Conservation (phyloP, 1,140 invertebrate genomes). For the Hestina assimilis region DNA sequence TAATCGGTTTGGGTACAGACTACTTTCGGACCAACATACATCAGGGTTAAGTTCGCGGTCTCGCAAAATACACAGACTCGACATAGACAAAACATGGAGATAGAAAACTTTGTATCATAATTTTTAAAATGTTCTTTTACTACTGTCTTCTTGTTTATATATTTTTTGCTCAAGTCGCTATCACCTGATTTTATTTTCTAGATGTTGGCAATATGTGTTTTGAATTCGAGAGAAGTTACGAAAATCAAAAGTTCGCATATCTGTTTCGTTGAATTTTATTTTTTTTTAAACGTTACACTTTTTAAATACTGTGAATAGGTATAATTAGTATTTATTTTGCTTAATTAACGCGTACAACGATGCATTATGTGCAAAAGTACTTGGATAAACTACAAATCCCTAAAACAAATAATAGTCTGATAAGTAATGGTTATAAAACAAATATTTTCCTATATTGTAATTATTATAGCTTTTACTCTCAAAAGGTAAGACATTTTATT, state of each 20-base stretch:
- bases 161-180: conserved; percentile 27
- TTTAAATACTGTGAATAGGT: neutral
- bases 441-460: conserved; percentile 83
- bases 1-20: no score
- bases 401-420: conserved; percentile 46
- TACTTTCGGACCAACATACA: no score
- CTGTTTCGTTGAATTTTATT: conserved; percentile 5
- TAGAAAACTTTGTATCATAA: no score
- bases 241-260: conserved; percentile 25
- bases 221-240: conserved; percentile 28
- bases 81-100: no score
- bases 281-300: neutral
- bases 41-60: no score
- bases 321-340: neutral
- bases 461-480: conserved; percentile 86
- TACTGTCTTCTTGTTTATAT: no score
- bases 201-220: conserved; percentile 54
- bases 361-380: conserved; percentile 72
- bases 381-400: conserved; percentile 60
- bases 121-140: no score
- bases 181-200: conserved; percentile 63
- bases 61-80: no score
- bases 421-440: conserved; percentile 52
- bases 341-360: conserved; percentile 22
- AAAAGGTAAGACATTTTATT: conserved; percentile 88